Percentiles rank a stretch among this genome's conserved stretches.
Evolutionary conservation across 2,797 vertebrate genomes (phyloP).

Genomic region (Microcaecilia unicolor): DNA sequence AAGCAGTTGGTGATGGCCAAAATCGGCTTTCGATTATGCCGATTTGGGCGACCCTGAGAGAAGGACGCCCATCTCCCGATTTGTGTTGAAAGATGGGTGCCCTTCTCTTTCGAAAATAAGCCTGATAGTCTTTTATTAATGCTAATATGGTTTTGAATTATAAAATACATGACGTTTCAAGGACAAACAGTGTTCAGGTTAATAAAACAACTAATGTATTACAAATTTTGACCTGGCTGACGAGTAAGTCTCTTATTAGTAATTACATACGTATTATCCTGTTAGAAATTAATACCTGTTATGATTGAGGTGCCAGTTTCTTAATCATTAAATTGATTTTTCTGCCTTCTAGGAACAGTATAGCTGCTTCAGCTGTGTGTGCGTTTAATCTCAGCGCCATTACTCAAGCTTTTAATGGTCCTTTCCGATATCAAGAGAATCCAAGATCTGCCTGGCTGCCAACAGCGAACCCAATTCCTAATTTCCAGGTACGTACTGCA

Average conservation of each 20-base stretch:
- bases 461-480: conserved; percentile 79
- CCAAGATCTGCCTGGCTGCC: conserved; percentile 93
- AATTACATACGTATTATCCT: conserved; percentile 31
- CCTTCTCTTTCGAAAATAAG: too few species aligned
- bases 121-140: too few species aligned
- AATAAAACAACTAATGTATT: too few species aligned
- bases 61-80: too few species aligned
- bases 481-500: conserved; percentile 60
- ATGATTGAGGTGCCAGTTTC: conserved; percentile 33
- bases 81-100: too few species aligned
- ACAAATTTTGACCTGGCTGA: too few species aligned
- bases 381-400: conserved; percentile 97
- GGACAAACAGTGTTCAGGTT: too few species aligned
- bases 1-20: too few species aligned
- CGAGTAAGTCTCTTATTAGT: conserved; percentile 9
- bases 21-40: too few species aligned
- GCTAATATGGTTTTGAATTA: too few species aligned
- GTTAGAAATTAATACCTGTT: conserved; percentile 24
- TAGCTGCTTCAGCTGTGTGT: conserved; percentile 92
- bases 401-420: conserved; percentile 89
- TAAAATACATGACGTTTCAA: too few species aligned
- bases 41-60: too few species aligned
- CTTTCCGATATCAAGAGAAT: conserved; percentile 94
- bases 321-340: conserved; percentile 39
- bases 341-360: conserved; percentile 73